These are phyloP conservation scores for Microcebus tavaratra DNA, from an alignment of 2,113 vertebrate species.

Conservation along the genomic window DNA sequence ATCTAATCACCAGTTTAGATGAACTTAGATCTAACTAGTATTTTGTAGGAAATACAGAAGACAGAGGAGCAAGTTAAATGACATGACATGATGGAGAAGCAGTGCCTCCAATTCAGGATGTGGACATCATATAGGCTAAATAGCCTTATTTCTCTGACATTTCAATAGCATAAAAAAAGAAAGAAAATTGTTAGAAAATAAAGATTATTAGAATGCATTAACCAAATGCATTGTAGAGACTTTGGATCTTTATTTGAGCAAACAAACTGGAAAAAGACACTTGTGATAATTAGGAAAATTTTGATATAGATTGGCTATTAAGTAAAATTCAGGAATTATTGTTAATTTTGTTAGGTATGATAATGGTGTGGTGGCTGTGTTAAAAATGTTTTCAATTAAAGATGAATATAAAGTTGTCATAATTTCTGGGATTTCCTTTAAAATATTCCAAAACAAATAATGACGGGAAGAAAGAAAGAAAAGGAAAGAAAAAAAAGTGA, in stretches of 20 bases:
- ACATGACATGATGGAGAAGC: background rate
- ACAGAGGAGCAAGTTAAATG: background rate
- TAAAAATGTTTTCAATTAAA: background rate
- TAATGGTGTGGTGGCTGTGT: background rate
- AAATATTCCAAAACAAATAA: background rate
- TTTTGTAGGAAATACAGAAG: background rate
- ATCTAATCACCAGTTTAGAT: background rate
- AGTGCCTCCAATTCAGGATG: background rate
- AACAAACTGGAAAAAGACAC: background rate
- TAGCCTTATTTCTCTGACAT: background rate
- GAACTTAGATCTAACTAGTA: background rate
- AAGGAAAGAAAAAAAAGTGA: background rate
- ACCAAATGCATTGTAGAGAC: background rate
- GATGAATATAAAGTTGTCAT: background rate
- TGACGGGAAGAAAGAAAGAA: background rate
- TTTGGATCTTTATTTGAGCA: background rate
- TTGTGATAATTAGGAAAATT: background rate
- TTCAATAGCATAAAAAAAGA: background rate
- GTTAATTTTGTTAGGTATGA: background rate
- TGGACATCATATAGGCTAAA: background rate
- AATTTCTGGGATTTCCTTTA: background rate
- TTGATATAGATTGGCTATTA: background rate
- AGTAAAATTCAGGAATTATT: background rate
- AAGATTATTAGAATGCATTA: background rate
- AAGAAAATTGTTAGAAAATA: background rate